phyloP scores from a whole-genome alignment of 2,888 invertebrate species.

The Xylophagus ater region DNA sequence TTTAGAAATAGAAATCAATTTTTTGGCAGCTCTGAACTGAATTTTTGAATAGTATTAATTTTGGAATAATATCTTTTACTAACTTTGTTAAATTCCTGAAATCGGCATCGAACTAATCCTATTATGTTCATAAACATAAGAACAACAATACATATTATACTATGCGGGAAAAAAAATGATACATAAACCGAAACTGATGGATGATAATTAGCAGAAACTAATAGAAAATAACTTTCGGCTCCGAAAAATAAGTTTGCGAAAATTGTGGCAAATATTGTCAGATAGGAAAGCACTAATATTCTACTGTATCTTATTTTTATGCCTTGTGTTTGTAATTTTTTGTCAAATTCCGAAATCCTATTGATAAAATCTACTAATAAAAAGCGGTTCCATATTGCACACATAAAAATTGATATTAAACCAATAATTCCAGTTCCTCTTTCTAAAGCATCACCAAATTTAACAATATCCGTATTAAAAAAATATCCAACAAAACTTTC shows the following conservation, averaged over 20 bases:
- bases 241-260: conserved; percentile 30
- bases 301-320: conserved; percentile 30
- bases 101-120: too few species aligned
- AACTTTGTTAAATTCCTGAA: too few species aligned
- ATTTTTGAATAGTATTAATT: not conserved
- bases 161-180: conserved; percentile 6
- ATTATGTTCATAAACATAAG: conserved; percentile 3
- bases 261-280: conserved; percentile 27
- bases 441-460: conserved; percentile 24
- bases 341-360: conserved; percentile 29
- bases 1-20: conserved; percentile 3
- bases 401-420: conserved; percentile 24
- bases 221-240: conserved; percentile 29
- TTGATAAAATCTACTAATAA: conserved; percentile 28
- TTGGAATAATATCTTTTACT: too few species aligned
- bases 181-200: conserved; percentile 2
- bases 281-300: conserved; percentile 30
- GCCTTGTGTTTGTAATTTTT: conserved; percentile 31
- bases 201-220: conserved; percentile 24
- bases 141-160: conserved; percentile 3
- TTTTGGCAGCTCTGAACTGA: not conserved
- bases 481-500: conserved; percentile 24
- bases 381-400: conserved; percentile 29
- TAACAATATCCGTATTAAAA: conserved; percentile 23
- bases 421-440: conserved; percentile 27